Evolutionary conservation across 2,888 invertebrate species (phyloP).

Genomic region (Sipha maydis): DNA sequence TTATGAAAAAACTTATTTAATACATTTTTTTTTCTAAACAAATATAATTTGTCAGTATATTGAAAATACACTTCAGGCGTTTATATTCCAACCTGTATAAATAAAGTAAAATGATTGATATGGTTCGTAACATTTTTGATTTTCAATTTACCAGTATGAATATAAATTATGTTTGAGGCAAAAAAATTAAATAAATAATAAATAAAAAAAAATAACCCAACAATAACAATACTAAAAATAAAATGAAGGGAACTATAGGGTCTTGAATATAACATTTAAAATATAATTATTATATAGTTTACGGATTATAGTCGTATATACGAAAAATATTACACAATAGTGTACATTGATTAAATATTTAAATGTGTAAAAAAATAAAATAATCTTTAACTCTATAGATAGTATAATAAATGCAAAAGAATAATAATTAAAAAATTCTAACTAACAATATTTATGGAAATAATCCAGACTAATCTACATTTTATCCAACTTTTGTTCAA

Average conservation of each 20-base stretch:
- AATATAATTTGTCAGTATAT: constrained; percentile 43
- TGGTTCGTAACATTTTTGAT: constrained; percentile 42
- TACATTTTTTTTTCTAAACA: constrained; percentile 13
- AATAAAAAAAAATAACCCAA: background rate
- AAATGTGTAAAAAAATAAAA: background rate
- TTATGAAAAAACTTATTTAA: constrained; percentile 38
- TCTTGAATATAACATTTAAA: background rate
- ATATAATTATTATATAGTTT: background rate
- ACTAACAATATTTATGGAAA: constrained; percentile 24
- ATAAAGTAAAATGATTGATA: constrained; percentile 51
- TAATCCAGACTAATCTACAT: constrained; percentile 37
- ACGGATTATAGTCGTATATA: background rate
- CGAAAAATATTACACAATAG: background rate
- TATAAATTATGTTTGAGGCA: constrained; percentile 31
- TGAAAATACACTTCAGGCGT: constrained; percentile 18
- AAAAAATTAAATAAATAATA: too few species aligned
- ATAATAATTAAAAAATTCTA: background rate
- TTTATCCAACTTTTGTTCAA: constrained; percentile 33
- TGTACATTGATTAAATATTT: constrained; percentile 7
- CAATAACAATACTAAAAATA: constrained; percentile 11
- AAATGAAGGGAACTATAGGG: background rate
- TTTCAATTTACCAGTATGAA: constrained; percentile 47
- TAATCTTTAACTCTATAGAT: background rate
- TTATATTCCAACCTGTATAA: constrained; percentile 2
- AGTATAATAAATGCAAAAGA: background rate